phyloP scores from a whole-genome alignment of 2,797 vertebrate genomes.

The Cyprinella venusta region DNA sequence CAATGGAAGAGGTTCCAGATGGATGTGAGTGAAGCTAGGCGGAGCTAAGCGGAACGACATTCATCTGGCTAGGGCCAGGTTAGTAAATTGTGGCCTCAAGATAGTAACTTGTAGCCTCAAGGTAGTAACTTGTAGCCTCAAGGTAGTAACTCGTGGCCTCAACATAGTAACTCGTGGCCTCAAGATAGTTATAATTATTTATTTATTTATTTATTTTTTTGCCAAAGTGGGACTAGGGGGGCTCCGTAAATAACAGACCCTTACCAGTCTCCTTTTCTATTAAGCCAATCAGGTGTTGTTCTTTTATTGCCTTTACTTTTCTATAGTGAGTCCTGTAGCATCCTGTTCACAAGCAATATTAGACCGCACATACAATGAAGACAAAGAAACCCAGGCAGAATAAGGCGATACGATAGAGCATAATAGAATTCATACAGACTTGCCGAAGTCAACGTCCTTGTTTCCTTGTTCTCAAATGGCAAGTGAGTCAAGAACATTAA shows the following conservation, averaged over 20 bases:
- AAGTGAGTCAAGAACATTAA: neutral
- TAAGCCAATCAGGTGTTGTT: neutral
- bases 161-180: no score
- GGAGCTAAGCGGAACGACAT: no score
- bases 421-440: neutral
- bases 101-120: no score
- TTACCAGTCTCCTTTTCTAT: neutral
- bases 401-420: neutral
- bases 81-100: no score
- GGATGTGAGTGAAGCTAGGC: no score
- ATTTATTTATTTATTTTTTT: no score
- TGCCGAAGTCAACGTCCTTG: neutral
- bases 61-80: no score
- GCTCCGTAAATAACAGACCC: neutral
- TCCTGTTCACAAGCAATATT: constrained; percentile 33
- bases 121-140: no score
- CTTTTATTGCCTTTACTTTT: neutral
- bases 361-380: neutral
- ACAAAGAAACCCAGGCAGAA: neutral
- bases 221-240: no score
- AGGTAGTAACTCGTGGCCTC: no score
- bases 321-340: constrained; percentile 10
- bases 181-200: no score
- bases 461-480: neutral
- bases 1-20: no score